These are phyloP conservation scores for Nibea coibor DNA, from an alignment of 2,113 vertebrate species.

Conservation along the genomic window DNA sequence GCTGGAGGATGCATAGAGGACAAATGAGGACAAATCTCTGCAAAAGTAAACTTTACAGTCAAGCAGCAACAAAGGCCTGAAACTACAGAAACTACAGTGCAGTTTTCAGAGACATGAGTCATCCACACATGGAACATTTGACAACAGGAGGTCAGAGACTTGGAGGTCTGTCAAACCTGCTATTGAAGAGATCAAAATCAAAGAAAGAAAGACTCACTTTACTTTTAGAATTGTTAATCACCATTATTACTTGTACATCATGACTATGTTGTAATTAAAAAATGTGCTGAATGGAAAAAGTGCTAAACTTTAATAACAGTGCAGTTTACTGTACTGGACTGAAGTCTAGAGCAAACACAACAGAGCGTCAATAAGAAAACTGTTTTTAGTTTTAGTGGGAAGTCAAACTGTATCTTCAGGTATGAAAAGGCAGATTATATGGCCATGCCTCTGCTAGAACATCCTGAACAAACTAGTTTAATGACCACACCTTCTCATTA, in stretches of 20 bases:
- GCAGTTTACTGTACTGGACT: background rate
- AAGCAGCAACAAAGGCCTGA: slow-evolving; percentile 9
- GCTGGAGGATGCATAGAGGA: slow-evolving; percentile 16
- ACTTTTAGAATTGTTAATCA: background rate
- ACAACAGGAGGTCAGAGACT: slow-evolving; percentile 20
- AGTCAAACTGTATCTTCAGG: background rate
- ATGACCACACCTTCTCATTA: background rate
- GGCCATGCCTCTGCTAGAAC: background rate
- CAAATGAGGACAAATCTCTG: slow-evolving; percentile 30
- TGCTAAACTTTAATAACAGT: background rate
- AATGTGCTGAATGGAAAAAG: too few species aligned
- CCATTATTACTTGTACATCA: too few species aligned
- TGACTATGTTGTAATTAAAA: background rate
- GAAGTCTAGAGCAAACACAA: background rate
- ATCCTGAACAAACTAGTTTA: background rate
- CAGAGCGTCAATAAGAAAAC: background rate
- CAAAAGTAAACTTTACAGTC: slow-evolving; percentile 31
- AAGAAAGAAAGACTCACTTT: background rate
- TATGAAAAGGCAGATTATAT: background rate
- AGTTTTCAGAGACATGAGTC: slow-evolving; percentile 11
- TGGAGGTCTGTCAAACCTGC: background rate
- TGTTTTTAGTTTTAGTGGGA: background rate
- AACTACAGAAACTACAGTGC: background rate
- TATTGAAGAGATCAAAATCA: background rate
- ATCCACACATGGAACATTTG: background rate